phyloP scores from a whole-genome alignment of 2,888 invertebrate genomes.

The Lottia scabra region DNA sequence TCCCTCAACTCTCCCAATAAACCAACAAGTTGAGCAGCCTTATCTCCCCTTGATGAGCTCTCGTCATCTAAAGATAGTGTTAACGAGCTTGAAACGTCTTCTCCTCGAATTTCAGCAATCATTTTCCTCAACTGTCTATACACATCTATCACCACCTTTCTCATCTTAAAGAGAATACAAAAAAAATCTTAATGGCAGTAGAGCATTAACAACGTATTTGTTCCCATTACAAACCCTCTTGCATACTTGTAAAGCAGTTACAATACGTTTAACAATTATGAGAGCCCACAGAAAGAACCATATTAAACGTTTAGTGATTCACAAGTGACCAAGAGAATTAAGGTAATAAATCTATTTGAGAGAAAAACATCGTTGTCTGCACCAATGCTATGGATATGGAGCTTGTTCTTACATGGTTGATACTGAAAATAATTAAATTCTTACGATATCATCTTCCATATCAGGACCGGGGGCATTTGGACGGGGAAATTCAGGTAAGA shows the following conservation, averaged over 20 bases:
- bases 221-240: no score
- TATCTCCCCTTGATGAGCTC: slow-evolving; percentile 22
- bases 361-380: no score
- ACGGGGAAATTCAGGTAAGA: slow-evolving; percentile 14
- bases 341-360: no score
- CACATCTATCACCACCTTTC: slow-evolving; percentile 69
- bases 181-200: not conserved
- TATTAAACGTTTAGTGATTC: no score
- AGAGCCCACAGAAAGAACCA: no score
- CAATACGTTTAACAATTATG: no score
- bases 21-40: slow-evolving; percentile 23
- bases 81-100: slow-evolving; percentile 6
- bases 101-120: slow-evolving; percentile 51
- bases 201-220: no score
- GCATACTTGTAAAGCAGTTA: no score
- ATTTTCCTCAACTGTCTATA: slow-evolving; percentile 68
- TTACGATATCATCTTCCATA: slow-evolving; percentile 4
- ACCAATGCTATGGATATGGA: no score
- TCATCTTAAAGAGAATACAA: slow-evolving; percentile 56
- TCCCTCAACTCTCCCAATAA: slow-evolving; percentile 23
- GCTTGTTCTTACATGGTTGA: no score
- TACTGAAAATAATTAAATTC: not conserved
- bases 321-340: no score
- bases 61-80: slow-evolving; percentile 20
- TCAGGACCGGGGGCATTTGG: not conserved